Evolutionary conservation across 2,888 invertebrate genomes (phyloP), one percentile per base, ranked within the genome.

Genomic region (Cheilosia soror): DNA sequence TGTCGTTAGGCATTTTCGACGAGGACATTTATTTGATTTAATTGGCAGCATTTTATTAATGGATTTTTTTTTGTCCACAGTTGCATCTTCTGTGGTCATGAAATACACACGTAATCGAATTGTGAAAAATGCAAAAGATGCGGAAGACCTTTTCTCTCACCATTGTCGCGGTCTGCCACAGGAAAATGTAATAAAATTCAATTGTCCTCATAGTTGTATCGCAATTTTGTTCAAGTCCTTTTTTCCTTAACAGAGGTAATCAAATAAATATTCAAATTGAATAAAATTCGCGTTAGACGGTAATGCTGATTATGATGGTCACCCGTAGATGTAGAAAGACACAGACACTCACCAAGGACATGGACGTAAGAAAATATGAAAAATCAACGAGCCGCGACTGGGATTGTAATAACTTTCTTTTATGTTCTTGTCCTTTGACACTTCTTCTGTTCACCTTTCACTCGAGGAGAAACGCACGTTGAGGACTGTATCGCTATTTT

Each of bases 321-420:
- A 53, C 33, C 63, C 7, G 37, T 13, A 9, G 55, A 37, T 49
- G 11, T 49, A 25, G 20, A 29, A 63, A 55, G 62, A 69, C 77
- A 62, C 27, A 9, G n/a, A n/a, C 57, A 40, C 9, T 20, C 49
- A 62, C 42, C 47, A 51, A 65, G 63, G 62, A 69, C 55, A 49
- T 49, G 62, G 27, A 60, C 6, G 44, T n/a, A 40, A 33, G 33
- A 73, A 69, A 66, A 66, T 76, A 82, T 77, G 63, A 73, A 83
- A 84, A 84, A 20, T 27, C 84, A 80, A 66, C 66, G 65, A 71
- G 55, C 65, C 84, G 75, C 84, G 69, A 75, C 75, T 58, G 69
- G 71, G 84, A 69, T 79, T 51, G 72, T 65, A 66, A 84, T 80
- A 84, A 76, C 73, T 79, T 84, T 84, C 58, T 57, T 72, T 68